A percentile compares a stretch with the other conserved stretches of the same genome.
These are phyloP conservation scores for Lamellibrachia luymesi DNA, from an alignment of 1,140 invertebrate genomes.

Conservation along the genomic window DNA sequence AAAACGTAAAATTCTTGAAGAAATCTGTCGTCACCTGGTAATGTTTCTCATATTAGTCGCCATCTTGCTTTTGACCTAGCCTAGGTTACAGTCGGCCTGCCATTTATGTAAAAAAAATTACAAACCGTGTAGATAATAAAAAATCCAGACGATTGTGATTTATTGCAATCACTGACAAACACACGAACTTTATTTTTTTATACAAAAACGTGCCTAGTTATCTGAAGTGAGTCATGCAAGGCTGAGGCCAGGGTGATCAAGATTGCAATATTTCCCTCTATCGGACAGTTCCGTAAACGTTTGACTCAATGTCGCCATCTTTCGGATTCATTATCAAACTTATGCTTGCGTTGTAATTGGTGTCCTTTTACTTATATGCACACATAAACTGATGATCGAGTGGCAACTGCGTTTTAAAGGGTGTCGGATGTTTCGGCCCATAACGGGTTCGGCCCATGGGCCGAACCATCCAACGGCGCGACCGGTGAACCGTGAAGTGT, in stretches of 20 bases:
- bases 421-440: no score
- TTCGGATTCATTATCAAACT: background rate
- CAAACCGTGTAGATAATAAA: background rate
- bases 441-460: no score
- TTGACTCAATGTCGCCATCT: background rate
- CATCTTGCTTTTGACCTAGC: background rate
- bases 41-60: background rate
- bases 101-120: background rate
- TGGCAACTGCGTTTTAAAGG: no score
- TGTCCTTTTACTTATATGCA: no score
- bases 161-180: background rate
- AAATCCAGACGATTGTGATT: background rate
- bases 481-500: no score
- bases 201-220: background rate
- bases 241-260: background rate
- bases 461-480: no score
- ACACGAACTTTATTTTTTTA: background rate
- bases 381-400: no score
- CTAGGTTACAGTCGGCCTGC: background rate
- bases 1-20: background rate
- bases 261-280: background rate
- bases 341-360: no score
- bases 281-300: background rate
- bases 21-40: background rate
- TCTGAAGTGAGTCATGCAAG: background rate